Conservation (phyloP, 2,797 vertebrate species). For the Podargus strigoides region DNA sequence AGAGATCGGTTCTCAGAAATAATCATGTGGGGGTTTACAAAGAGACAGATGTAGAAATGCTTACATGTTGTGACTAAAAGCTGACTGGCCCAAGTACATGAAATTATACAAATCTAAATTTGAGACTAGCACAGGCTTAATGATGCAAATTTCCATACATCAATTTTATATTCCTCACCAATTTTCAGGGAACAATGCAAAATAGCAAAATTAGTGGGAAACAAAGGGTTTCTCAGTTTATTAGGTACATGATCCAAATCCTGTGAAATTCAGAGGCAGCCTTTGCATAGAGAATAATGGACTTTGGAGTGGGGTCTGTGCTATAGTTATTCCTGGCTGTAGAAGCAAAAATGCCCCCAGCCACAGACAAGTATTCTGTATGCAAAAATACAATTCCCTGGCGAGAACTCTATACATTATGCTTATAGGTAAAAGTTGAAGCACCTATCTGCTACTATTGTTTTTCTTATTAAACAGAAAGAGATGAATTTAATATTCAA, state of each 20-base stretch:
- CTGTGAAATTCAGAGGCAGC: neutral
- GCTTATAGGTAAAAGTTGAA: constrained; percentile 30
- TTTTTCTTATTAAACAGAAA: constrained; percentile 31
- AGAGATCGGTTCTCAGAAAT: constrained; percentile 24
- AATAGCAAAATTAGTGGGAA: neutral
- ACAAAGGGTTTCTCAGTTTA: neutral
- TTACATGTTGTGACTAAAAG: neutral
- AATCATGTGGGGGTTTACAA: neutral
- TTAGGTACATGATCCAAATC: constrained; percentile 1
- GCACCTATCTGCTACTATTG: neutral
- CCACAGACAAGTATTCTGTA: neutral
- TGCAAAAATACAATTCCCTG: constrained; percentile 18
- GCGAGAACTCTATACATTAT: neutral
- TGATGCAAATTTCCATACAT: neutral
- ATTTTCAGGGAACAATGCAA: neutral
- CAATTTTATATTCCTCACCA: neutral
- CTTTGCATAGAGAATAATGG: constrained; percentile 4
- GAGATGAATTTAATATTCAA: constrained; percentile 37
- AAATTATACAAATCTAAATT: neutral
- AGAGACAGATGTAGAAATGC: neutral
- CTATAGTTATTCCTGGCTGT: constrained; percentile 19
- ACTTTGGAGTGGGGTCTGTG: neutral
- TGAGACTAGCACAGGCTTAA: neutral
- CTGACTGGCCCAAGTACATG: neutral
- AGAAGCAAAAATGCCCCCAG: constrained; percentile 6